Evolutionary conservation across 2,888 invertebrate species (phyloP).

Genomic region (Neoascia interrupta): DNA sequence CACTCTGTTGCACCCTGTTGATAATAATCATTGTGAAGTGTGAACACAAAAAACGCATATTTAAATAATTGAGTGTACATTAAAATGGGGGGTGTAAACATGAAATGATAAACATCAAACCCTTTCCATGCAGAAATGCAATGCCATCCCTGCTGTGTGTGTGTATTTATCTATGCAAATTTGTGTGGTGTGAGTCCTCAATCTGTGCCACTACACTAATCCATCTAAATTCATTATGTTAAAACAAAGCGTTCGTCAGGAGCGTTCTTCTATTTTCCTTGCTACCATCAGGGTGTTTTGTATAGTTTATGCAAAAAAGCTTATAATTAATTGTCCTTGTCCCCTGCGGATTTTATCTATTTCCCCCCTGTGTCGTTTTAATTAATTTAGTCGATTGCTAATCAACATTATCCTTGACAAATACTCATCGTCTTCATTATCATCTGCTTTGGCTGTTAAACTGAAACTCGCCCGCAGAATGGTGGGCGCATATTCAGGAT

Average conservation of each 20-base stretch:
- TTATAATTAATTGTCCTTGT: slow-evolving; percentile 40
- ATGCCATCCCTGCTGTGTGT: slow-evolving; percentile 45
- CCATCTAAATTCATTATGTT: neutral
- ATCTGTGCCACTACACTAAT: slow-evolving; percentile 9
- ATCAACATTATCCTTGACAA: slow-evolving; percentile 59
- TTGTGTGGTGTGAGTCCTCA: slow-evolving; percentile 47
- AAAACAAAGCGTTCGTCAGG: neutral
- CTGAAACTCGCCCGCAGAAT: neutral
- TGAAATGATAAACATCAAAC: slow-evolving; percentile 30
- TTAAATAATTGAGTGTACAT: slow-evolving; percentile 20
- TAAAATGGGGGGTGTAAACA: slow-evolving; percentile 17
- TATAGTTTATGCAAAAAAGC: slow-evolving; percentile 25
- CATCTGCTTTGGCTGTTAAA: slow-evolving; percentile 2
- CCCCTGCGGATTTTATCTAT: slow-evolving; percentile 19
- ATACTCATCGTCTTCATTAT: slow-evolving; percentile 44
- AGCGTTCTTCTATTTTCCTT: too few species aligned
- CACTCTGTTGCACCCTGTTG: slow-evolving; percentile 54
- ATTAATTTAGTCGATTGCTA: slow-evolving; percentile 50
- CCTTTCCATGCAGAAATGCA: slow-evolving; percentile 54
- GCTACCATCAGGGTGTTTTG: neutral
- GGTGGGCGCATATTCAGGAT: neutral
- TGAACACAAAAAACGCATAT: slow-evolving; percentile 27
- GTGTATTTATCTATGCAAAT: neutral
- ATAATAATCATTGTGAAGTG: slow-evolving; percentile 28
- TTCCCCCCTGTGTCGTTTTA: slow-evolving; percentile 6